phyloP scores from a whole-genome alignment of 92 coral and sea anemone genomes.

The Phenganax subtilis region DNA sequence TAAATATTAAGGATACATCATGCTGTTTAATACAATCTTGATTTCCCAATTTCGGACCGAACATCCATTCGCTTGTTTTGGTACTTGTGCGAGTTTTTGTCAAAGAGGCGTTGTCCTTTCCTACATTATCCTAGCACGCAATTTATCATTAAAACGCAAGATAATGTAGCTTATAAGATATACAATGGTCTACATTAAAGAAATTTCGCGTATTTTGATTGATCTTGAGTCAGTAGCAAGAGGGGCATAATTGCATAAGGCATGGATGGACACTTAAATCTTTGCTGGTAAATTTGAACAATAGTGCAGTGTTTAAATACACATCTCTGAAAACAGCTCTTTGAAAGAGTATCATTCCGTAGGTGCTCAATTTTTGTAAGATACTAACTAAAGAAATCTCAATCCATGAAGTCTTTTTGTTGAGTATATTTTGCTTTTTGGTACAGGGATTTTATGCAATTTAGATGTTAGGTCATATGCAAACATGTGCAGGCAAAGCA shows the following conservation, averaged over 20 bases:
- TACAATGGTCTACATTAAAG: background rate
- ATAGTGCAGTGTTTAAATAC: background rate
- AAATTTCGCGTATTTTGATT: background rate
- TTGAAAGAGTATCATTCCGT: too few species aligned
- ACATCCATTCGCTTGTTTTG: background rate
- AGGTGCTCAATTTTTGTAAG: too few species aligned
- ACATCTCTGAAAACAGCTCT: too few species aligned
- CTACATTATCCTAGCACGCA: background rate
- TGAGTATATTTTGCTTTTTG: too few species aligned
- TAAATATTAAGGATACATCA: background rate
- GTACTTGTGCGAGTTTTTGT: background rate
- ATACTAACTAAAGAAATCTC: too few species aligned
- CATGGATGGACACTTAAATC: background rate
- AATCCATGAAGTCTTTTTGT: too few species aligned
- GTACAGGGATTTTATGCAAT: too few species aligned
- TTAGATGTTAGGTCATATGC: too few species aligned
- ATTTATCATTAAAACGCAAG: background rate
- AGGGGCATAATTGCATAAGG: background rate
- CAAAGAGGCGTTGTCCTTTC: constrained; percentile 24
- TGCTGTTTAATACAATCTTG: background rate
- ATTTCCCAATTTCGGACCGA: background rate
- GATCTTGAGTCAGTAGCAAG: background rate
- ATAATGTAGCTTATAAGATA: background rate
- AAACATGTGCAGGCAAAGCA: too few species aligned
- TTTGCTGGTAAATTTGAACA: background rate